A percentile compares a stretch with the other conserved stretches of the same genome.
Evolutionary conservation across 2,797 vertebrate genomes (phyloP).

Genomic region (Petrocephalus schoutedeni): DNA sequence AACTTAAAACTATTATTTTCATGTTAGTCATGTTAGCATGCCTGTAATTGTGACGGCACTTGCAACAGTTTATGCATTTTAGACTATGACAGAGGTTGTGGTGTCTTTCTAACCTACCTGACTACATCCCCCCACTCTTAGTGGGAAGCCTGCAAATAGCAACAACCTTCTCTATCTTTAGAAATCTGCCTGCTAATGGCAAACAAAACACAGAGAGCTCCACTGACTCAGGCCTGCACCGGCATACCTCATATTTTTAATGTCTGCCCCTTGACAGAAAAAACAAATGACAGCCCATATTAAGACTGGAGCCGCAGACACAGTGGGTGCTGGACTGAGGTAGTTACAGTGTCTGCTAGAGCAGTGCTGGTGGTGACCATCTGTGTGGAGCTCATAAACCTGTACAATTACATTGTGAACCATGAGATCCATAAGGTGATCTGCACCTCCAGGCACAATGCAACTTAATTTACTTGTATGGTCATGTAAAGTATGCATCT

Average conservation of each 20-base stretch:
- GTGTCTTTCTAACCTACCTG: neutral
- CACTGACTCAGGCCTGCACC: neutral
- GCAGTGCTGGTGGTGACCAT: neutral
- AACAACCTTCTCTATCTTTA: neutral
- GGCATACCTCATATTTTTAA: constrained; percentile 9
- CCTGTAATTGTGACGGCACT: neutral
- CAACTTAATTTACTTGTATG: neutral
- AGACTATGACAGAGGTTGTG: neutral
- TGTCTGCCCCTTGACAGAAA: constrained; percentile 13
- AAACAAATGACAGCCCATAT: constrained; percentile 1
- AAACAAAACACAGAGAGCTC: neutral
- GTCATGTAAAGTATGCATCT: neutral
- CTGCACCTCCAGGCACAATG: neutral
- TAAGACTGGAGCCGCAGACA: neutral
- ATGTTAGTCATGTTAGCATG: neutral
- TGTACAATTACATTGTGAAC: neutral
- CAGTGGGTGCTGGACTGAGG: neutral
- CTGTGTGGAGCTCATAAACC: neutral
- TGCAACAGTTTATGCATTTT: neutral
- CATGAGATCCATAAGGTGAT: neutral
- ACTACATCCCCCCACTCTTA: neutral
- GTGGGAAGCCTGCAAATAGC: neutral
- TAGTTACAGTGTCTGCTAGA: neutral
- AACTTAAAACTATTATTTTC: neutral
- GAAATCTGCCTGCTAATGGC: neutral